Evolutionary conservation across 2,888 invertebrate genomes (phyloP).

Genomic region (Dicyrtoma fusca): DNA sequence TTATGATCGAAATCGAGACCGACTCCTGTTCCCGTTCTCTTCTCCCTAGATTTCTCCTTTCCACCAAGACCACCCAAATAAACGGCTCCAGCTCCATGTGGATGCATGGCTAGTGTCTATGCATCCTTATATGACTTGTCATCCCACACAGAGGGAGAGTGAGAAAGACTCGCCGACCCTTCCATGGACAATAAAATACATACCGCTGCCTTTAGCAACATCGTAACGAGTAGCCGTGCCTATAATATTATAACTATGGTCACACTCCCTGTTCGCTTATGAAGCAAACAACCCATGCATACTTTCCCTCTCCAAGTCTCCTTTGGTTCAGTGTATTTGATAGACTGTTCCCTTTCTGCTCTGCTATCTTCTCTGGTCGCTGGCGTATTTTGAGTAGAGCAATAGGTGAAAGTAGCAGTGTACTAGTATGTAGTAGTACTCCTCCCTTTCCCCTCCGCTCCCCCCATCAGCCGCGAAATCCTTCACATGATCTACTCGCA

Average conservation of each 20-base stretch:
- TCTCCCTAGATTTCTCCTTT: constrained; percentile 10
- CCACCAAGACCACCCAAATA: neutral
- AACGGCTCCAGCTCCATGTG: neutral
- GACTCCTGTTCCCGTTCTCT: neutral
- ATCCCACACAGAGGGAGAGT: neutral
- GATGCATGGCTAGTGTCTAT: neutral
- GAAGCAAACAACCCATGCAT: too few relatives aligned
- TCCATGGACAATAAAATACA: too few relatives aligned
- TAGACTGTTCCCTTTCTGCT: too few relatives aligned
- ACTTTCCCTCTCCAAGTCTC: too few relatives aligned
- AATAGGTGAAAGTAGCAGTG: neutral
- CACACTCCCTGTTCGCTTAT: too few relatives aligned
- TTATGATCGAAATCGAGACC: constrained; percentile 1
- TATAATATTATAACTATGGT: too few relatives aligned
- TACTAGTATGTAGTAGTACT: too few relatives aligned
- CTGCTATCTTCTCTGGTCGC: too few relatives aligned
- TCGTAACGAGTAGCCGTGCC: too few relatives aligned
- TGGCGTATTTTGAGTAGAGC: neutral
- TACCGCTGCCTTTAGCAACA: too few relatives aligned
- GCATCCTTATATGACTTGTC: neutral
- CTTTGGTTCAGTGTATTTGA: too few relatives aligned
- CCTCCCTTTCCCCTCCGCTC: neutral
- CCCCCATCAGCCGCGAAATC: neutral
- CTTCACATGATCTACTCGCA: neutral
- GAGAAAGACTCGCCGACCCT: too few relatives aligned